Conservation (phyloP, 2,797 vertebrate genomes). For the Rhinogobio ventralis region DNA sequence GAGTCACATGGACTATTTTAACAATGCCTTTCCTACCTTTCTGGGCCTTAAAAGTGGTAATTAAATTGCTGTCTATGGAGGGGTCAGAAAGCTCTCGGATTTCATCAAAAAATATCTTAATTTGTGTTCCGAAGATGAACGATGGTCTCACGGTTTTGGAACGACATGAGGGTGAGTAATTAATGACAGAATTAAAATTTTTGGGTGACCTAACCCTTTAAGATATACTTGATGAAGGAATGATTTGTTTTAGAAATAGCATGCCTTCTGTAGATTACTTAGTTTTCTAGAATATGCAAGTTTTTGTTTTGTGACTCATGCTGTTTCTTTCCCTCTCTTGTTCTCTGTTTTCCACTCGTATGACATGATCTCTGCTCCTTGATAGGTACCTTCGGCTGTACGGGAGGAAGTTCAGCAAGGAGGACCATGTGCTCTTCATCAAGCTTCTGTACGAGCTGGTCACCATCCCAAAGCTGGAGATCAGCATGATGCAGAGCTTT, state of each 20-base stretch:
- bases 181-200: too few relatives aligned
- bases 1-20: too few relatives aligned
- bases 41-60: too few relatives aligned
- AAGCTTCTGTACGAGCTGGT: slow-evolving; percentile 94
- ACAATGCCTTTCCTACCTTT: too few relatives aligned
- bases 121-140: too few relatives aligned
- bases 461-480: slow-evolving; percentile 92
- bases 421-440: slow-evolving; percentile 95
- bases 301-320: not conserved
- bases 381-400: slow-evolving; percentile 93
- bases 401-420: slow-evolving; percentile 94
- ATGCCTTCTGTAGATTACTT: not conserved
- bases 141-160: too few relatives aligned
- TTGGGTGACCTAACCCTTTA: too few relatives aligned
- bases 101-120: too few relatives aligned
- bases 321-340: not conserved
- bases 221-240: not conserved
- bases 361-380: slow-evolving; percentile 40
- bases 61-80: too few relatives aligned
- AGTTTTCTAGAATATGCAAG: too few relatives aligned
- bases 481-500: slow-evolving; percentile 96
- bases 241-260: not conserved
- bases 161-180: too few relatives aligned
- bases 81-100: too few relatives aligned
- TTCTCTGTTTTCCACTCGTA: not conserved